Percentiles rank a stretch among this genome's conserved stretches.
Conservation (phyloP, 2,888 invertebrate species). For the Oxyscelio sp. region DNA sequence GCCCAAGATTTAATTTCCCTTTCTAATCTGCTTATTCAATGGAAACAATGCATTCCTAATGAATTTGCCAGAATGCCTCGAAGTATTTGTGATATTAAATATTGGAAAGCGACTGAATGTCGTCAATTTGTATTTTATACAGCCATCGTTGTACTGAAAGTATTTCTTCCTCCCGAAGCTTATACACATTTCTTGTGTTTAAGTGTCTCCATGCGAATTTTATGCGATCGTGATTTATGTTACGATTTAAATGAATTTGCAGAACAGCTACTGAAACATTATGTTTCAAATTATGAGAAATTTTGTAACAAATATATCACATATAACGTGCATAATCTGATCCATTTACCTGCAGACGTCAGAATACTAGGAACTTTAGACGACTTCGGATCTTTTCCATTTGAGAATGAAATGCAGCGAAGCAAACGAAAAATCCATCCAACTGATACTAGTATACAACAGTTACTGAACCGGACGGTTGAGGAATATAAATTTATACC, state of each 20-base stretch:
- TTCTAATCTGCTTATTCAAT: neutral
- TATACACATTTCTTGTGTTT: neutral
- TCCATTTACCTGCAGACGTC: conserved; percentile 18
- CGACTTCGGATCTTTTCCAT: neutral
- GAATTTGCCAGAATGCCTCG: neutral
- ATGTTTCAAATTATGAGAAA: neutral
- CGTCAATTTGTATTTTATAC: neutral
- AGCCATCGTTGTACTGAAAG: neutral
- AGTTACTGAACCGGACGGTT: neutral
- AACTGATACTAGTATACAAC: no score
- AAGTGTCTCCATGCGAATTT: conserved; percentile 4
- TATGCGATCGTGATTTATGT: conserved; percentile 8
- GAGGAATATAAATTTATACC: conserved; percentile 23
- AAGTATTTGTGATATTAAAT: neutral
- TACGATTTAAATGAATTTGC: conserved; percentile 12
- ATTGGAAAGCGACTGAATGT: neutral
- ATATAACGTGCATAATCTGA: conserved; percentile 9
- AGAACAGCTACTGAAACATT: neutral
- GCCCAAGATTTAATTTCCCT: neutral
- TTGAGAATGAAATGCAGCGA: neutral
- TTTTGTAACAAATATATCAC: conserved; percentile 13
- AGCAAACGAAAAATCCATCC: neutral
- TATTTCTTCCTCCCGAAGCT: neutral
- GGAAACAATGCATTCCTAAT: neutral
- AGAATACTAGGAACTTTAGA: neutral